A percentile compares a stretch with the other conserved stretches of the same genome.
phyloP scores from a whole-genome alignment of 2,888 invertebrate genomes.

The Hirtodrosophila trivittata region DNA sequence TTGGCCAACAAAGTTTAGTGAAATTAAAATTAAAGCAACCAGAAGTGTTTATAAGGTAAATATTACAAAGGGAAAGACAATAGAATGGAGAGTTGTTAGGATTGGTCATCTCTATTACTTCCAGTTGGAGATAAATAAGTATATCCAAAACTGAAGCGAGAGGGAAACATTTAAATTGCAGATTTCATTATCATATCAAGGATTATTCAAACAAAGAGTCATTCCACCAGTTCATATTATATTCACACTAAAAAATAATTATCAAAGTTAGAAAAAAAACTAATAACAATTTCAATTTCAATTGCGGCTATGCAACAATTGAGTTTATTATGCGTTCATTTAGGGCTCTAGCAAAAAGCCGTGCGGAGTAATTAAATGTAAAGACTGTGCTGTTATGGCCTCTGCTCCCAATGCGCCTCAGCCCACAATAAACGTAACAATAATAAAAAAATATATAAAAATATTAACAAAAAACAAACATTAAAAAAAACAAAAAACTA shows the following conservation, averaged over 20 bases:
- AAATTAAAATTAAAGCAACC: too few species aligned
- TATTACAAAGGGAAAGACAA: too few species aligned
- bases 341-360: constrained; percentile 37
- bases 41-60: too few species aligned
- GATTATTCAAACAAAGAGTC: too few species aligned
- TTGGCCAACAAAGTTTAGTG: too few species aligned
- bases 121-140: too few species aligned
- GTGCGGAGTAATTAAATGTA: constrained; percentile 71
- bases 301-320: constrained; percentile 45
- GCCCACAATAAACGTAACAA: constrained; percentile 49
- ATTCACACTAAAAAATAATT: not conserved
- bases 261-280: constrained; percentile 29
- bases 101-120: too few species aligned
- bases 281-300: constrained; percentile 46
- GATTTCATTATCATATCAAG: too few species aligned
- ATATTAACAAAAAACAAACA: constrained; percentile 6
- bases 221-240: not conserved
- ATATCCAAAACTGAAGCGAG: too few species aligned
- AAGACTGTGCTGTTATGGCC: constrained; percentile 66
- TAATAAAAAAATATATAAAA: constrained; percentile 29
- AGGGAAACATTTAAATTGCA: too few species aligned
- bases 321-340: constrained; percentile 38
- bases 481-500: constrained; percentile 23
- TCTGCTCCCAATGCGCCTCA: constrained; percentile 61
- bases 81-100: too few species aligned